Base-by-base conservation (phyloP, 2,113 vertebrate genomes). In the Galbula dea region DNA sequence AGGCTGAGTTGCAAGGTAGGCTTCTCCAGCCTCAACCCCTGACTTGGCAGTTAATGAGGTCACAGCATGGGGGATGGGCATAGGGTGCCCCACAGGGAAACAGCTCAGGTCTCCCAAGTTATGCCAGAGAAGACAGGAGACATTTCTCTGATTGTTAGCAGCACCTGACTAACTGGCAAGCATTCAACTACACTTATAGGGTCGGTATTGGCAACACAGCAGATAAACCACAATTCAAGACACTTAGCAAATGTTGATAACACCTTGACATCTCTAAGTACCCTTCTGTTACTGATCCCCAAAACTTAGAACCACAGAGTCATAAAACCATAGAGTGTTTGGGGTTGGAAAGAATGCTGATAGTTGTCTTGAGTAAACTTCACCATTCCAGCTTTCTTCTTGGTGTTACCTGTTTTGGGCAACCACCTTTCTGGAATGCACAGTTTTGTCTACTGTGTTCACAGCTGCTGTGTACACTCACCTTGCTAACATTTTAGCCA, bases 1-100 rank as follows among this genome's bases (percentile, higher is more conserved):
- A 37, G 15, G 5, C 6, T 80, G 58, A 11, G n/a, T 29, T 32
- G 36, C 5, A 3, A 76, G 5, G 7, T 68, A 26, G 9, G 11
- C 17, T 49, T 66, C 34, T 77, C 26, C 32, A 67, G 15, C 4
- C 15, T 5, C 11, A 30, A 4, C 12, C 48, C 0, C 0, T 29
- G 20, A 41, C 18, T 11, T 3, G 1, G 1, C 18, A 13, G 10
- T 65, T 26, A 81, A 21, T 73, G 45, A 88, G 7, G 39, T 77
- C 51, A 59, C 1, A 2, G 27, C 14, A 22, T 8, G 11, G 6
- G 10, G 11, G 7, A 63, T 9, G 19, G 30, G 13, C 3, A 0
- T 15, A 55, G 27, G 3, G 5, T 58, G 13, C 52, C 23, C 8
- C 34, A n/a, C 24, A 46, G 32, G 21, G 32, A 79, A 45, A 39